Evolutionary conservation across 2,797 vertebrate genomes (phyloP).

Genomic region (Varecia variegata): DNA sequence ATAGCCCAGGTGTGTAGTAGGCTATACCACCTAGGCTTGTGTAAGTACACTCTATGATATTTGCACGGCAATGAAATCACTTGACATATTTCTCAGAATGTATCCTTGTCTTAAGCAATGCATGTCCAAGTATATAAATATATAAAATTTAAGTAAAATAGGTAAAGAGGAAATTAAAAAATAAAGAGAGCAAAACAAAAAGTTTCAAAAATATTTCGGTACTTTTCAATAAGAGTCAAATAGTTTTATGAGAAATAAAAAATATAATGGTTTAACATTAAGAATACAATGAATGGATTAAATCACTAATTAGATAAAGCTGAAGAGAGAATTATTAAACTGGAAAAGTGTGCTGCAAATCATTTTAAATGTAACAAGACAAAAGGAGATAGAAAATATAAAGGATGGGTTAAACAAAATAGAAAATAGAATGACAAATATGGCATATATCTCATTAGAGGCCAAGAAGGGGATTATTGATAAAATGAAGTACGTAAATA

Average conservation of each 20-base stretch:
- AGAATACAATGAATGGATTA: background rate
- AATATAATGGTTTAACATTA: background rate
- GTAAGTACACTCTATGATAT: background rate
- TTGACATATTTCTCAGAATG: background rate
- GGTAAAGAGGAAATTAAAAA: background rate
- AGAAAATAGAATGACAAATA: background rate
- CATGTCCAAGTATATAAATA: background rate
- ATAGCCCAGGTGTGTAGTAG: background rate
- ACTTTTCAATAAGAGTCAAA: background rate
- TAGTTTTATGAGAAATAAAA: background rate
- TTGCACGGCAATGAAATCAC: background rate
- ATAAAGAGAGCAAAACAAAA: background rate
- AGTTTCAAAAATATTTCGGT: background rate
- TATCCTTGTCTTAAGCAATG: background rate
- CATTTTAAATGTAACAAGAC: background rate
- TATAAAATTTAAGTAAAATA: background rate
- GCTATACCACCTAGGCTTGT: background rate
- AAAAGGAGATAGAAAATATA: background rate
- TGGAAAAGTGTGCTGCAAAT: background rate
- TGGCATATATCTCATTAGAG: background rate
- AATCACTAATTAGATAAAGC: background rate
- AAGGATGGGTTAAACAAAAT: background rate
- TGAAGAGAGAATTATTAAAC: background rate
- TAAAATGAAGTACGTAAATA: background rate
- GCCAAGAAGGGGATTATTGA: background rate